These are phyloP conservation scores for Platyscapa corneri DNA, from an alignment of 1,140 invertebrate species.

Conservation along the genomic window DNA sequence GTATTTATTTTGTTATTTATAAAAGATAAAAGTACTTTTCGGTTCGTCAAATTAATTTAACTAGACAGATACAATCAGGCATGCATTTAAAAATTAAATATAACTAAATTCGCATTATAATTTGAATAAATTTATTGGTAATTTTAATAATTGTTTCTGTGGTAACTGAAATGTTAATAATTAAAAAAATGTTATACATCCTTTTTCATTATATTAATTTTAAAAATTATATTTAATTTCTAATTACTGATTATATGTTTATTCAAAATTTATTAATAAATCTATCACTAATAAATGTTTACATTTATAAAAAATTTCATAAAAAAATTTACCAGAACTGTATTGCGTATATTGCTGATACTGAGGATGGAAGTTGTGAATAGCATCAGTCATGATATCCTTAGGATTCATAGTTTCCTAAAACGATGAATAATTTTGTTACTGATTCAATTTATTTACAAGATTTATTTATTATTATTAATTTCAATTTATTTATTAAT, in stretches of 20 bases:
- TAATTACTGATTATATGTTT: background rate
- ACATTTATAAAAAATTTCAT: too few relatives aligned
- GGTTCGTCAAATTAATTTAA: background rate
- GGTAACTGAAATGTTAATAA: too few relatives aligned
- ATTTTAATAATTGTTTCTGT: too few relatives aligned
- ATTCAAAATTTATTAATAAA: too few relatives aligned
- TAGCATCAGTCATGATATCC: slow-evolving; percentile 99
- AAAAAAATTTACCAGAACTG: slow-evolving; percentile 85
- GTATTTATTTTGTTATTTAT: too few relatives aligned
- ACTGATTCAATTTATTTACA: background rate
- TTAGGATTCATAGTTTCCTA: slow-evolving; percentile 99
- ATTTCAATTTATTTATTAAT: too few relatives aligned
- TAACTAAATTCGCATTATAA: background rate
- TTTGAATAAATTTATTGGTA: too few relatives aligned
- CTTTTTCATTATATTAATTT: background rate
- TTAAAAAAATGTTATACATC: too few relatives aligned
- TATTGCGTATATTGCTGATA: slow-evolving; percentile 99
- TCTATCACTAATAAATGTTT: too few relatives aligned
- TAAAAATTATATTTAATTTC: background rate
- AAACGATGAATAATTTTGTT: background rate
- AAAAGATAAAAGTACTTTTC: background rate
- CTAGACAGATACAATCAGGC: background rate
- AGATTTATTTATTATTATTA: too few relatives aligned
- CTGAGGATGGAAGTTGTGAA: slow-evolving; percentile 99
- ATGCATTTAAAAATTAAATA: background rate